Conservation (phyloP, 2,113 vertebrate species). For the Neotoma lepida region DNA sequence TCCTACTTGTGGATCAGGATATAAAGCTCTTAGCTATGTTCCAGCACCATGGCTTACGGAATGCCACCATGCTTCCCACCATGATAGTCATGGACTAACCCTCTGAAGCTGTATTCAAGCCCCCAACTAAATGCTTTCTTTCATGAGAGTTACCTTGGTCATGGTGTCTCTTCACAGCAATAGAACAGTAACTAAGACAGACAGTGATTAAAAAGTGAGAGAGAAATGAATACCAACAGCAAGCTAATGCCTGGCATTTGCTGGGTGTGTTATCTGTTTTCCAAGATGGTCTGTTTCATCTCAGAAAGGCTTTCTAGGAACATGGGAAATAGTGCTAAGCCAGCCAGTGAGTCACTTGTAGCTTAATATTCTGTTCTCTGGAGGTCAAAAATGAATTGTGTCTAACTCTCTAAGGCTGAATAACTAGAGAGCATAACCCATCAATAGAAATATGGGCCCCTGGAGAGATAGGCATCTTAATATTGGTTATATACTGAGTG, state of each 20-base stretch:
- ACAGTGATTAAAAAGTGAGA: slow-evolving; percentile 54
- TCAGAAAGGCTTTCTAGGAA: slow-evolving; percentile 65
- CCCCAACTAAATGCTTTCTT: neutral
- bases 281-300: slow-evolving; percentile 61
- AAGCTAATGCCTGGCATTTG: slow-evolving; percentile 58
- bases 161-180: neutral
- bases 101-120: neutral
- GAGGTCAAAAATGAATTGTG: slow-evolving; percentile 61
- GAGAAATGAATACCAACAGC: slow-evolving; percentile 63
- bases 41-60: neutral
- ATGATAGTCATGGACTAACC: neutral
- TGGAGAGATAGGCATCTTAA: slow-evolving; percentile 37
- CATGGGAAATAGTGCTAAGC: slow-evolving; percentile 60
- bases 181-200: neutral
- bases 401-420: slow-evolving; percentile 64
- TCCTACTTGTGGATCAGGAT: neutral
- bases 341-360: slow-evolving; percentile 73
- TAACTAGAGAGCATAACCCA: slow-evolving; percentile 48
- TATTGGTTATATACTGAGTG: neutral
- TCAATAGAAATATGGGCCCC: slow-evolving; percentile 60
- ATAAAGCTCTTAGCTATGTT: neutral
- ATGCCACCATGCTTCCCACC: neutral
- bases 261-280: slow-evolving; percentile 42
- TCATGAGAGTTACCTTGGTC: neutral
- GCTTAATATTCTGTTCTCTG: slow-evolving; percentile 65